Evolutionary conservation across 2,797 vertebrate species (phyloP), one percentile per base, ranked within the genome.

Genomic region (Sebastolobus altivelis): DNA sequence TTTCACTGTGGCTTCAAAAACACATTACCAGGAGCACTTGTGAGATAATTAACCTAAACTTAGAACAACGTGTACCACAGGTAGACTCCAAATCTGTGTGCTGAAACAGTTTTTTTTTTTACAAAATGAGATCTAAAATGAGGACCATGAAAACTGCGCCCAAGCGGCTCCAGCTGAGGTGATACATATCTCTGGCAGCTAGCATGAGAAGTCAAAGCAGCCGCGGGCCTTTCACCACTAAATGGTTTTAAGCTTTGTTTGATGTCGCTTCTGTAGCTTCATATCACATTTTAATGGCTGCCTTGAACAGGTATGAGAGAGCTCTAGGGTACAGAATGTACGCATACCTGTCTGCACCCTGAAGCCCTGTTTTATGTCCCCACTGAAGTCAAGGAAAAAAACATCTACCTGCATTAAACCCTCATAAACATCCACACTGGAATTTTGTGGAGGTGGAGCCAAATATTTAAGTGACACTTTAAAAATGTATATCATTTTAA

Each of bases 201-300:
- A 59, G 73, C 77, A 75, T 56, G 83, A 87, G 87, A 81, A 86
- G 82, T n/a, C 60, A 14, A 65, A 85, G 65, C 56, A 62, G 87
- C 86, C 86, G 1, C 33, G 8, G 72, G 82, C 81, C 86, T 91
- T 75, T 93, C 83, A 90, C 67, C 88, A 73, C 85, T 56, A 83
- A 89, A 88, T 88, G 88, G 77, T 89, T 93, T 92, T 86, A 65
- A 82, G 84, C 8, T 38, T 66, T 62, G 87, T 90, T 93, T 89
- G 85, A 92, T 92, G 88, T 90, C 63, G 72, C 83, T 16, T 22
- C 79, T 81, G 71, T 62, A 46, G 75, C 54, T 71, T 78, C 73
- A 66, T 46, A 68, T 90, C 71, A 16, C 68, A 52, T 83, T 89
- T 90, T 93, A 77, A 88, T 66, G 66, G 75, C 71, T 59, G 59